Conservation (phyloP, 92 coral and sea anemone species). For the Bergia sp. region DNA sequence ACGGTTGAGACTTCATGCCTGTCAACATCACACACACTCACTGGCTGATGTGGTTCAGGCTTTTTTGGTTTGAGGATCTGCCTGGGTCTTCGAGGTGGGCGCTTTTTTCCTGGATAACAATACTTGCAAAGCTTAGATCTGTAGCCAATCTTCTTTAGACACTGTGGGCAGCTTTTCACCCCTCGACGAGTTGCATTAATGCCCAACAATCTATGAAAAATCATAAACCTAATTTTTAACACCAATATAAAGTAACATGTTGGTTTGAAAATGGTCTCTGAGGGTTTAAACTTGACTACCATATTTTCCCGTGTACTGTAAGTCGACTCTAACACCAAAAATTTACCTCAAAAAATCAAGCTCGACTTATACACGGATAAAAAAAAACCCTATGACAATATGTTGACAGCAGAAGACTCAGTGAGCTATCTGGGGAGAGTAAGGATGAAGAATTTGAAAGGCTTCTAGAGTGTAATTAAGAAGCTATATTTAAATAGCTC, state of each 20-base stretch:
- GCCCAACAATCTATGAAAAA: slow-evolving; percentile 57
- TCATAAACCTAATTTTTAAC: not conserved
- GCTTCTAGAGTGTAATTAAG: no score
- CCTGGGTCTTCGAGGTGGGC: slow-evolving; percentile 46
- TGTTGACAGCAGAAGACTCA: no score
- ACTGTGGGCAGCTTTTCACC: slow-evolving; percentile 87
- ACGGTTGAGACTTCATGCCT: slow-evolving; percentile 17
- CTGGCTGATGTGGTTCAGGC: not conserved
- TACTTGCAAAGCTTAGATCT: slow-evolving; percentile 92
- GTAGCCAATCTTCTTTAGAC: slow-evolving; percentile 90
- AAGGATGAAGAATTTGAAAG: no score
- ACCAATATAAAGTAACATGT: no score
- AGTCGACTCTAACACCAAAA: no score
- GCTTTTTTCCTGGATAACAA: slow-evolving; percentile 72
- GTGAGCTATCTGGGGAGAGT: no score
- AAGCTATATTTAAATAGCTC: not conserved
- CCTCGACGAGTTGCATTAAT: slow-evolving; percentile 94
- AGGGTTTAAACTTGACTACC: no score
- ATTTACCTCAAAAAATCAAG: no score
- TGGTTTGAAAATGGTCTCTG: no score
- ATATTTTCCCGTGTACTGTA: no score
- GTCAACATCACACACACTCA: slow-evolving; percentile 1
- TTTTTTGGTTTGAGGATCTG: slow-evolving; percentile 37
- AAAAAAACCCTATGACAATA: no score
- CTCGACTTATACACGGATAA: no score